Base-by-base conservation (phyloP, 2,888 invertebrate genomes). In the Hermaeophaga mercurialis region DNA sequence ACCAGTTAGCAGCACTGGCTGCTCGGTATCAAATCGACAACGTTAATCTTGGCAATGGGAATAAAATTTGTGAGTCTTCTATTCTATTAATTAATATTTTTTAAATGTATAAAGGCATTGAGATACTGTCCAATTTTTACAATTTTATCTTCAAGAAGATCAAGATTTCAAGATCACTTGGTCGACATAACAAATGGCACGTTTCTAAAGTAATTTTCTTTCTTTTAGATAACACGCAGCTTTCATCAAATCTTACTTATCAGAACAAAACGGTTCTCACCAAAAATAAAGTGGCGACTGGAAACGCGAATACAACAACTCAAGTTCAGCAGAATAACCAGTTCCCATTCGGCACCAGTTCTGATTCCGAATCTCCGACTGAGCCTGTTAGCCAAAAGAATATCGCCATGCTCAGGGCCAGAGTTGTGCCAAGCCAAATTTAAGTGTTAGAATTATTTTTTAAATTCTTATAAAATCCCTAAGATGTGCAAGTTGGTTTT, bases 311-410 rank as follows among this genome's bases (percentile, higher is more conserved):
- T 38, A 45, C 17, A 7, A 15, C 54, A 24, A 56, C 41, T 33
- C 56, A 57, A 28, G 31, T 14, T 17, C 36, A 36, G 9, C 11
- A 36, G 4, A 11, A 11, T 5, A 50, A 68, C 55, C 70, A 68
- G 39, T 59, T 70, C 24, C 74, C 74, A 4, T 74, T 76, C 59
- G 75, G 74, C 58, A 77, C 75, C 18, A 80, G 80, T 64, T 80
- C 80, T n/a, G 81, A 81, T 64, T 81, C 80, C 1, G 81, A 81
- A 66, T 81, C 80, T 4, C 81, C 81, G 1, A 81, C 81, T 8
- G 81, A 81, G 64, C 81, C 81, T 1, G 77, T 79, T 11, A 78
- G 76, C 56, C 78, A 78, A 64, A 78, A 79, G 64, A 78, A 79
- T 9, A 75, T 79, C 44, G 68, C 68, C 38, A 66, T 72, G 67